Evolutionary conservation across 2,797 vertebrate genomes (phyloP).

Genomic region (Intellagama lesueurii): DNA sequence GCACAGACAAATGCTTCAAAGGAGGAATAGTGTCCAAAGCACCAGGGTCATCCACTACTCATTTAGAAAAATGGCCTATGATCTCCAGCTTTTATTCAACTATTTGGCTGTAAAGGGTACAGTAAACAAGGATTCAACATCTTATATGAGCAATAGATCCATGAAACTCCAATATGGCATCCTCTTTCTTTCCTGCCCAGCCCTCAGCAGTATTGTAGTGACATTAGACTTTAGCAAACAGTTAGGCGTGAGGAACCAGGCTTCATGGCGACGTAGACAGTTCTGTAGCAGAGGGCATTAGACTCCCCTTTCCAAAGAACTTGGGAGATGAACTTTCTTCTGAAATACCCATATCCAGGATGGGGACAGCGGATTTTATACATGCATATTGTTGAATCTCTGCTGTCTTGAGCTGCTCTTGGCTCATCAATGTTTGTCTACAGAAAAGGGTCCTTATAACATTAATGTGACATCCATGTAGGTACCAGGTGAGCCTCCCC

Average conservation of each 20-base stretch:
- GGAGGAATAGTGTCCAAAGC: constrained; percentile 1
- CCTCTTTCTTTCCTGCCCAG: background rate
- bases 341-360: background rate
- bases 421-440: background rate
- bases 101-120: background rate
- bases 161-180: background rate
- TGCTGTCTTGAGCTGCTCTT: background rate
- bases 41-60: background rate
- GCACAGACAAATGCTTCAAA: constrained; percentile 12
- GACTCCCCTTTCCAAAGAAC: background rate
- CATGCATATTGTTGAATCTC: background rate
- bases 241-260: background rate
- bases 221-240: background rate
- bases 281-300: background rate
- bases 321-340: background rate
- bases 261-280: background rate
- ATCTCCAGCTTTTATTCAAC: constrained; percentile 25
- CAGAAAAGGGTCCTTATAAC: no score
- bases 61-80: background rate
- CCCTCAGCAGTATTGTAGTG: background rate
- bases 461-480: no score
- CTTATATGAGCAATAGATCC: fast-evolving
- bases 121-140: background rate
- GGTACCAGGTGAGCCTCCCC: background rate
- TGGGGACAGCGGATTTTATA: background rate